phyloP scores from a whole-genome alignment of 1,140 invertebrate species.

The Notospermus geniculatus region DNA sequence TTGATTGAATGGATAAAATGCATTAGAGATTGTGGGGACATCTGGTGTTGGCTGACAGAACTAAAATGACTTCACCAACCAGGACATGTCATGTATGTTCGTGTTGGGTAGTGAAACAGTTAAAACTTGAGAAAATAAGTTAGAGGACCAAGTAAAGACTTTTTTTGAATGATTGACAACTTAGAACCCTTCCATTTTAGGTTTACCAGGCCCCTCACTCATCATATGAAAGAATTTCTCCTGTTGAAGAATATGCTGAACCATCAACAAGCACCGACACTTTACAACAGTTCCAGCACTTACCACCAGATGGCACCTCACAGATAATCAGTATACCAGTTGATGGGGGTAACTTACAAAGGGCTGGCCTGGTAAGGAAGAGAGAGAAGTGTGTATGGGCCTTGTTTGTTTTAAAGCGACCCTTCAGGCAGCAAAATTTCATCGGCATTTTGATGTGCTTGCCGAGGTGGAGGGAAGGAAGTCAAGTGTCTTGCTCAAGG shows the following conservation, averaged over 20 bases:
- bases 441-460: background rate
- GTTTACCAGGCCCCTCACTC: conserved; percentile 6
- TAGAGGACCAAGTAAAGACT: no score
- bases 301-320: conserved; percentile 3
- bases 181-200: background rate
- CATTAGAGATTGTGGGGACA: no score
- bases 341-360: background rate
- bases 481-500: background rate
- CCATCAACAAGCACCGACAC: conserved; percentile 3
- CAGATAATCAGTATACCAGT: conserved; percentile 8
- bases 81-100: no score
- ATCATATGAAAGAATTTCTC: conserved; percentile 1
- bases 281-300: conserved; percentile 9
- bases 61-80: no score
- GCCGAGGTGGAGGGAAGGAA: background rate
- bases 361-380: background rate
- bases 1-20: background rate
- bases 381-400: background rate
- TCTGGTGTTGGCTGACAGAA: no score
- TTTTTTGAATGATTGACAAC: no score
- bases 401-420: background rate
- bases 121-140: no score
- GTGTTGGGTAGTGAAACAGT: no score
- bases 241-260: conserved; percentile 2
- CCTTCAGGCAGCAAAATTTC: background rate